Base-by-base conservation (phyloP, 1,140 invertebrate species). In the Papilio machaon region DNA sequence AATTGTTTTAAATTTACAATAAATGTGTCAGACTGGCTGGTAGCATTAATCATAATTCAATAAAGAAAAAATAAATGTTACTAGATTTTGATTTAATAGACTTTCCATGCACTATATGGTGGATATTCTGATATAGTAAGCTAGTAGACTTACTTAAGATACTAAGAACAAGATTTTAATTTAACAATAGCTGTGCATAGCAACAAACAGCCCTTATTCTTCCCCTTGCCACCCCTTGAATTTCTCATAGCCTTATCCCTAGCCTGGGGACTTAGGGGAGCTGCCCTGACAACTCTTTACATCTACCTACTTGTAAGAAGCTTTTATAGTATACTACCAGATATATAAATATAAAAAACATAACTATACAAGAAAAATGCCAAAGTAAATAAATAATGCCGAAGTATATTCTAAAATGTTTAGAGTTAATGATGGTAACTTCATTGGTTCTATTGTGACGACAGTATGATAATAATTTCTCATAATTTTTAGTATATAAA, bases 201-300 rank as follows among this genome's bases (percentile, higher is more conserved):
- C 54, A 58, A 58, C 54, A 38, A 76, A 54, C 74, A 49, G 15
- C 74, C 74, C 47, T 76, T 54, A 76, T 52, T 76, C 47, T 52
- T 52, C 47, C 74, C 74, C 43, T 76, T 52, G 5, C 47, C 15
- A 23, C 43, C 73, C 10, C 73, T 76, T 76, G 74, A 76, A 76
- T 76, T 35, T 76, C 74, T 76, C 74, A 76, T 54, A 46, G 47
- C 23, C 46, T 49, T 76, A 49, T 52, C 74, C 74, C 46, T 76
- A 76, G 74, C 74, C 74, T 23, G 17, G 15, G 74, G 74, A 30
- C 43, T 30, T 23, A 47, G 74, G 74, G 74, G 47, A 76, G 19
- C 47, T 75, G 43, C 19, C 35, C 46, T 73, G 43, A 47, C 47
- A 76, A 52, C 74, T 76, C 43, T 76, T 47, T 47, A 74, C 23